Evolutionary conservation across 2,888 invertebrate species (phyloP).

Genomic region (Oscheius myriophilus): DNA sequence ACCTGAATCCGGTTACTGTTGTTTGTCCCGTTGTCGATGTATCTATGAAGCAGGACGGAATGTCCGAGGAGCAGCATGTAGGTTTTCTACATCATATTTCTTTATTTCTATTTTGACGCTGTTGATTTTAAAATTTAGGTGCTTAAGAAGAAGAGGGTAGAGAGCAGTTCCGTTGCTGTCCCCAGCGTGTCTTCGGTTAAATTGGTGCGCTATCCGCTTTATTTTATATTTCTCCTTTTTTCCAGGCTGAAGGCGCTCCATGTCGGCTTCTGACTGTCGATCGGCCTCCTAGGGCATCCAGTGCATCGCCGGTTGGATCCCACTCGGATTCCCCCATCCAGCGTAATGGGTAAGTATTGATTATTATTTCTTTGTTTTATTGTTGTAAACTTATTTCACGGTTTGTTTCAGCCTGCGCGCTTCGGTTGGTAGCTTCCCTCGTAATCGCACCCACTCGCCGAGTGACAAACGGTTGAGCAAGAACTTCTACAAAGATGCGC

Average conservation of each 20-base stretch:
- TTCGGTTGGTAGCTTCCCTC: not conserved
- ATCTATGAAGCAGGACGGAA: no score
- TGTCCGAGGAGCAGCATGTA: no score
- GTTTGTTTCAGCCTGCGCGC: not conserved
- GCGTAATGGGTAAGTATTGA: constrained; percentile 7
- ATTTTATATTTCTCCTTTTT: not conserved
- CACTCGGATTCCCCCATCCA: no score
- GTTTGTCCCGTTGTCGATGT: no score
- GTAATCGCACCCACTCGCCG: constrained; percentile 10
- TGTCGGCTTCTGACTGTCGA: not conserved
- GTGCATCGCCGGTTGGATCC: constrained; percentile 6
- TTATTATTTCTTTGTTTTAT: not conserved
- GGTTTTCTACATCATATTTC: no score
- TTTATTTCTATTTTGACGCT: no score
- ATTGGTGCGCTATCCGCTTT: not conserved
- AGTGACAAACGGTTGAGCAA: not conserved
- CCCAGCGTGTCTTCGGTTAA: no score
- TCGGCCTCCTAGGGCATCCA: constrained; percentile 8
- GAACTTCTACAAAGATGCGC: constrained; percentile 6
- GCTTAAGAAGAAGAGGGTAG: no score
- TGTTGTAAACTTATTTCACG: not conserved
- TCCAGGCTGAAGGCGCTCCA: not conserved
- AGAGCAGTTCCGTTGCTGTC: no score
- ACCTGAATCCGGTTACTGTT: no score
- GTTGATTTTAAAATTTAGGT: no score